Base-by-base conservation (phyloP, 2,113 vertebrate genomes). In the Calidris pugnax region DNA sequence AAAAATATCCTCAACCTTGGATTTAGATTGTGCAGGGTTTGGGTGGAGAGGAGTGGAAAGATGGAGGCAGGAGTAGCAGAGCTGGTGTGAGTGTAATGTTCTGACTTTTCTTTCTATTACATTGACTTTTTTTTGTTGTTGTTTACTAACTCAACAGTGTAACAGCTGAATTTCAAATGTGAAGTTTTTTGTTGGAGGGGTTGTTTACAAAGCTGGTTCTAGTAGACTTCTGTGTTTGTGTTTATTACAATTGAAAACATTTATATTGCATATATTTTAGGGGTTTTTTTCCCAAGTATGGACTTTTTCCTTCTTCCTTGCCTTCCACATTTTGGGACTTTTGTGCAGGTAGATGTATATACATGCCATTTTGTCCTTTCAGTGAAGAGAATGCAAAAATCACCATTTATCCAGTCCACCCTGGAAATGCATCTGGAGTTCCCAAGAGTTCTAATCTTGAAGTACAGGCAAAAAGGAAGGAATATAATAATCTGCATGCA, bases 321-420 rank as follows among this genome's bases (percentile, higher is more conserved):
- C 8, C 35, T 68, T 87, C 51, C 69, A 7, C 5, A 4, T 60
- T 89, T 90, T 86, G 73, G 12, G 68, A 33, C 7, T 76, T 87
- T 2, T 37, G 35, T 77, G 45, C 12, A 33, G 0, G 0, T 37
- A 27, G 32, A 43, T 48, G 43, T 23, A 32, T 9, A 66, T 14
- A 57, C 15, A 10, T 15, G 9, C 35, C 27, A 35, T 48, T 92
- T 75, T 20, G 35, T 73, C 19, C 39, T 92, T 88, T 66, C 41
- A 73, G 39, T 60, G 73, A 87, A 85, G 48, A 55, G 41, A 37
- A 12, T 86, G 68, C 50, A 86, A 78, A 88, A 85, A 64, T 75
- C 72, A 26, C 57, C 6, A 22, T 32, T 91, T 82, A 23, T 0
- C 32, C 45, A 64, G 50, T 87, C 67, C 56, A 81, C 27, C 57